Evolutionary conservation across 2,888 invertebrate species (phyloP).

Genomic region (Imbricaverruca yamaguchii): DNA sequence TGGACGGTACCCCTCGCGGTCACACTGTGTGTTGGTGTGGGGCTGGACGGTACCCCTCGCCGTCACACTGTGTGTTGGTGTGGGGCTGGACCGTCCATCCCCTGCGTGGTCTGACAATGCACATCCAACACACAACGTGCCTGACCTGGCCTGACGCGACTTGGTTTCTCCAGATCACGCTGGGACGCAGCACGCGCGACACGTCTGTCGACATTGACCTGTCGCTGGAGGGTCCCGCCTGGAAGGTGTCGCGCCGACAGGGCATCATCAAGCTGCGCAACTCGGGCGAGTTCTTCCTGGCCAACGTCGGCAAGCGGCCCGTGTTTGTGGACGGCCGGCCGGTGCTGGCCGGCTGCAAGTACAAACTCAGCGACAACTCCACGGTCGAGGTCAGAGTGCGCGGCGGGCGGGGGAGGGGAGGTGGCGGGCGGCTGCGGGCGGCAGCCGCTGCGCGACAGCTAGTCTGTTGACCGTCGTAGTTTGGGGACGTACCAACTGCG

Average conservation of each 20-base stretch:
- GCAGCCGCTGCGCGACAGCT: no score
- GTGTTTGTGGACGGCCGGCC: conserved; percentile 91
- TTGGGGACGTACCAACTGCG: no score
- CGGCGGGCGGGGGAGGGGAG: not conserved
- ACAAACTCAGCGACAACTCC: conserved; percentile 83
- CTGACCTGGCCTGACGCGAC: not conserved
- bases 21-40: no score
- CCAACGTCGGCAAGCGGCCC: conserved; percentile 89
- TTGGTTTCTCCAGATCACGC: conserved; percentile 59
- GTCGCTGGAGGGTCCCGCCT: conserved; percentile 85
- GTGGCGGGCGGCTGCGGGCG: no score
- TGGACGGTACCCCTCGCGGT: no score
- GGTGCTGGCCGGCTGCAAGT: conserved; percentile 77
- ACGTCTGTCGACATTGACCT: conserved; percentile 88
- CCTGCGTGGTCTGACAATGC: no score
- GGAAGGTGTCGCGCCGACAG: conserved; percentile 86
- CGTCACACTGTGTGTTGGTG: no score
- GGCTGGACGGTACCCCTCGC: no score
- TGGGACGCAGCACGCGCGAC: conserved; percentile 83
- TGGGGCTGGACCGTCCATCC: no score
- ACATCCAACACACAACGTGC: no score
- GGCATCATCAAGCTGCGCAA: conserved; percentile 82
- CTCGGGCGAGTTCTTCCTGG: conserved; percentile 89
- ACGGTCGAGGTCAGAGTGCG: conserved; percentile 59
- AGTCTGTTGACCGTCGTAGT: no score